A percentile compares a stretch with the other conserved stretches of the same genome.
Conservation (phyloP, 2,888 invertebrate genomes). For the Leuctra nigra region DNA sequence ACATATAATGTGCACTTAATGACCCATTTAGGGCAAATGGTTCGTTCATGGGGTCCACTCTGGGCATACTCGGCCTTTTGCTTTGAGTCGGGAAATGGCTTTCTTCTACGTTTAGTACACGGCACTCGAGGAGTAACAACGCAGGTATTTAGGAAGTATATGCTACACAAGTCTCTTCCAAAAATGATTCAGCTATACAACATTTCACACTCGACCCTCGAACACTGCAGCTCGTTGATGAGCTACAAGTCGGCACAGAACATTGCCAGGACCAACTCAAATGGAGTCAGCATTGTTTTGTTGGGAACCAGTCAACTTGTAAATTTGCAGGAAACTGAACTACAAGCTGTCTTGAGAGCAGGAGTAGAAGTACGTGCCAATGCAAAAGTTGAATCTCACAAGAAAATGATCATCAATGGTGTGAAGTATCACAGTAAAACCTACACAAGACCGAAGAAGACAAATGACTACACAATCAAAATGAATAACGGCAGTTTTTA, state of each 20-base stretch:
- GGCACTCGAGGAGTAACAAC: background rate
- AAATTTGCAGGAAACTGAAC: background rate
- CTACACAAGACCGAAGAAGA: background rate
- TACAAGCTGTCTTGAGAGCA: background rate
- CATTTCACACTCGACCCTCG: no score
- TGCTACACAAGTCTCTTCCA: background rate
- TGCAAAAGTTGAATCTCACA: background rate
- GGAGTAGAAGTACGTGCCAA: background rate
- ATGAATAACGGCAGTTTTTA: background rate
- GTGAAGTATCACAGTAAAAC: background rate
- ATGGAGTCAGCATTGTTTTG: background rate
- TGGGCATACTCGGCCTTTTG: background rate
- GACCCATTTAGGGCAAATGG: background rate
- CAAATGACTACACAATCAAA: background rate
- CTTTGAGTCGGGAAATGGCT: background rate
- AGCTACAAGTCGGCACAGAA: no score
- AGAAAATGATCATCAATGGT: background rate
- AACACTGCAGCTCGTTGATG: no score
- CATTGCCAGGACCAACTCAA: no score
- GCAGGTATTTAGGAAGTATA: background rate
- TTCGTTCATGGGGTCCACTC: background rate
- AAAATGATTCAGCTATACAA: background rate
- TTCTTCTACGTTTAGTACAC: background rate
- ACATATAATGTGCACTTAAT: constrained; percentile 5
- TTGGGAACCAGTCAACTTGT: background rate